Percentiles rank a stretch among this genome's conserved stretches.
phyloP scores from a whole-genome alignment of 1,140 invertebrate species.

The Aphaenogaster ashmeadi region DNA sequence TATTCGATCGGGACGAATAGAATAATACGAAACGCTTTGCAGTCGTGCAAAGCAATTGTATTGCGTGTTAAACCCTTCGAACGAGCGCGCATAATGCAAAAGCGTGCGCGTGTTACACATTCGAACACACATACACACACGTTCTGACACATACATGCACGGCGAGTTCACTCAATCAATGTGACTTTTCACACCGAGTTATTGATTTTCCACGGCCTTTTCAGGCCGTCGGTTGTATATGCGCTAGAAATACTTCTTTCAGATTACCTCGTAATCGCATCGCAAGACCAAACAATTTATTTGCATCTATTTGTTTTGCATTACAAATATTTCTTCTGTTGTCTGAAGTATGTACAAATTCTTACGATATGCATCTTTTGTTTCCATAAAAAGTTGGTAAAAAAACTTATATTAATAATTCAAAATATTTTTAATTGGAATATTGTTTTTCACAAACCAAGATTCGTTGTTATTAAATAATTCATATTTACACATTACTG shows the following conservation, averaged over 20 bases:
- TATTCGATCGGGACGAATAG: neutral
- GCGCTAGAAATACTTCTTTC: constrained; percentile 29
- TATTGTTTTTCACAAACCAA: neutral
- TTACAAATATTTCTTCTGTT: neutral
- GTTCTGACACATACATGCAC: neutral
- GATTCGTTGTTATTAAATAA: neutral
- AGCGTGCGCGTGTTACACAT: constrained; percentile 51
- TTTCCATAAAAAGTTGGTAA: neutral
- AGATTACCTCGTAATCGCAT: neutral
- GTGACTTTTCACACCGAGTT: constrained; percentile 77
- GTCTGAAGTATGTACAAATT: neutral
- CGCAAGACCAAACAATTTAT: constrained; percentile 17
- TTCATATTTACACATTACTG: neutral
- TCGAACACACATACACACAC: constrained; percentile 23
- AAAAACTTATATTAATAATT: neutral
- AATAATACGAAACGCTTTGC: neutral
- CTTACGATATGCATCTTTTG: neutral
- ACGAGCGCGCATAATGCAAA: constrained; percentile 25
- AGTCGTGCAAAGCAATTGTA: neutral
- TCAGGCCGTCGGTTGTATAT: constrained; percentile 53
- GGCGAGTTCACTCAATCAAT: constrained; percentile 57
- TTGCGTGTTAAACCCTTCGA: constrained; percentile 65
- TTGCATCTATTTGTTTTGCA: neutral
- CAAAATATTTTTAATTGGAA: neutral
- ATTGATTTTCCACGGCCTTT: constrained; percentile 80